Conservation (phyloP, 2,113 vertebrate genomes). For the Prionailurus bengalensis region DNA sequence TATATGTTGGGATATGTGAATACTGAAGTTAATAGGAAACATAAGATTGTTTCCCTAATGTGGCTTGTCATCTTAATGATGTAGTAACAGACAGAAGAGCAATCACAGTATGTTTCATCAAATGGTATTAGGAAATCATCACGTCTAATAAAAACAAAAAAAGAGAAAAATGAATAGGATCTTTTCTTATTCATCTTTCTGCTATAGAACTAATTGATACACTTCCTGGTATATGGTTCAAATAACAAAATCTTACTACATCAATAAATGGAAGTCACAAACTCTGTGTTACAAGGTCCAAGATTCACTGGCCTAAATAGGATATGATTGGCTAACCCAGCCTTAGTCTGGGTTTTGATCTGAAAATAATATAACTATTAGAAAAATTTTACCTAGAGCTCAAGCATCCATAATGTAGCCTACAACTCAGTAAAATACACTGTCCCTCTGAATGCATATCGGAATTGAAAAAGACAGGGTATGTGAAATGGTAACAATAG, state of each 20-base stretch:
- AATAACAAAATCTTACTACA: slow-evolving; percentile 19
- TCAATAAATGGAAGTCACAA: background rate
- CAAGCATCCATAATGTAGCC: background rate
- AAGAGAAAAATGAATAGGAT: background rate
- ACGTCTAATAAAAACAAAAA: background rate
- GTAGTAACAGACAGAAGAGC: background rate
- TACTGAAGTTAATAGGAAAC: background rate
- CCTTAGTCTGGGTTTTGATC: background rate
- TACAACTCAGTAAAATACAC: background rate
- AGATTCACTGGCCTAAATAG: background rate
- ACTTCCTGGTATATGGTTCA: background rate
- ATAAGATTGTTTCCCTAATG: background rate
- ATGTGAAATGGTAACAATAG: background rate
- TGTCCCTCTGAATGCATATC: background rate
- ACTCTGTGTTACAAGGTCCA: background rate
- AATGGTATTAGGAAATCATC: background rate
- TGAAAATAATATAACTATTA: background rate
- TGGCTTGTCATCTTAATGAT: background rate
- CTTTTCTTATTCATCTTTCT: slow-evolving; percentile 2
- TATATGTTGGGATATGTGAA: background rate
- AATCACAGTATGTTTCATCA: background rate
- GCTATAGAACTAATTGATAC: background rate
- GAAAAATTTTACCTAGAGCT: background rate
- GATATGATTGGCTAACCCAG: background rate
- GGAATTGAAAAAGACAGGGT: background rate